These are phyloP conservation scores for Chlorospingus semifuscus DNA, from an alignment of 2,797 vertebrate genomes.

Conservation along the genomic window DNA sequence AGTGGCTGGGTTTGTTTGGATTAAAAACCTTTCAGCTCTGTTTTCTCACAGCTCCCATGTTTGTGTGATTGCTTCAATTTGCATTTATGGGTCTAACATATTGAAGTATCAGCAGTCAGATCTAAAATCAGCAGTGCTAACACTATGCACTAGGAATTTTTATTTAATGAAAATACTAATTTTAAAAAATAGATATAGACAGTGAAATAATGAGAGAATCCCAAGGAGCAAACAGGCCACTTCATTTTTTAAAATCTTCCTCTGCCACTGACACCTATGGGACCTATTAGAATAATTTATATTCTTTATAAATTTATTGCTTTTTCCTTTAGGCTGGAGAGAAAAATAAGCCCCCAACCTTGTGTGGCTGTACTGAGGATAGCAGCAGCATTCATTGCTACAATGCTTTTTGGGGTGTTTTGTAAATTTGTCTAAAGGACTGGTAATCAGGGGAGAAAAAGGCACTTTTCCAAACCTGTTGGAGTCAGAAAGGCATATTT, in stretches of 20 bases:
- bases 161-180: constrained; percentile 57
- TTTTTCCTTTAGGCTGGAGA: neutral
- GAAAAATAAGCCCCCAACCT: neutral
- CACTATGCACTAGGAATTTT: constrained; percentile 36
- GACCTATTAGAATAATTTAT: neutral
- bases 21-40: constrained; percentile 30
- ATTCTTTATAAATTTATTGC: neutral
- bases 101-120: neutral
- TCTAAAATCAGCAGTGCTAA: neutral
- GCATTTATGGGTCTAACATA: constrained; percentile 35
- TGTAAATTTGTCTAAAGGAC: neutral
- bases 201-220: neutral
- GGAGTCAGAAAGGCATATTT: neutral
- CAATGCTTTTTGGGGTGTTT: neutral
- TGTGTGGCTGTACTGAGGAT: neutral
- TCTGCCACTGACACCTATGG: neutral
- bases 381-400: neutral
- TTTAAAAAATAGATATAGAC: neutral
- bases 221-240: neutral
- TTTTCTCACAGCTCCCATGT: constrained; percentile 12
- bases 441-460: neutral
- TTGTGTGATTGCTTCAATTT: constrained; percentile 60
- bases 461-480: neutral
- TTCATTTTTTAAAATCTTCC: neutral
- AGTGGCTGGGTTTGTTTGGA: constrained; percentile 27